These are phyloP conservation scores for Nezara viridula DNA, from an alignment of 2,888 invertebrate genomes.

Conservation along the genomic window DNA sequence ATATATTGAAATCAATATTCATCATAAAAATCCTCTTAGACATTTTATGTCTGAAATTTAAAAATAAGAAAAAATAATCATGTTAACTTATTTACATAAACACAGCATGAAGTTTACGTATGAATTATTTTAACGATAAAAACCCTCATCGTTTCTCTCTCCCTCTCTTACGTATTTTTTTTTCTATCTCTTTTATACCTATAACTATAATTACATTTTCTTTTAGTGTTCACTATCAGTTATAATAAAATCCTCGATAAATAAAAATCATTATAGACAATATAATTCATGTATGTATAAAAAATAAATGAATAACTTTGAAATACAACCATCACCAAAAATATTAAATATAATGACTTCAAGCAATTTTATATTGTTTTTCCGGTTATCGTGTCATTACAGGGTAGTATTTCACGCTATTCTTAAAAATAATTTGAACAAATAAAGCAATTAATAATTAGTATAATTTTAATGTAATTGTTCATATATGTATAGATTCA, in stretches of 20 bases:
- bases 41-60: not conserved
- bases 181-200: constrained; percentile 30
- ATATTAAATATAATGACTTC: not conserved
- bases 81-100: too few species aligned
- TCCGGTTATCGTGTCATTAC: not conserved
- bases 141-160: constrained; percentile 40
- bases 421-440: constrained; percentile 10
- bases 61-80: not conserved
- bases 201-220: constrained; percentile 13
- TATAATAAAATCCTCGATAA: constrained; percentile 2
- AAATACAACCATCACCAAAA: constrained; percentile 31
- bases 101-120: too few species aligned
- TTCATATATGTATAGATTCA: not conserved
- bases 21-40: not conserved
- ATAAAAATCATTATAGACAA: not conserved
- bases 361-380: not conserved
- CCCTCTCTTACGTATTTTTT: constrained; percentile 36
- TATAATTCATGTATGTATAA: not conserved
- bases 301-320: constrained; percentile 16
- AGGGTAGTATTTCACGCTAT: constrained; percentile 44
- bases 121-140: too few species aligned
- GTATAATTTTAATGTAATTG: not conserved
- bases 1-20: not conserved
- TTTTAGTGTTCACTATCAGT: constrained; percentile 28
- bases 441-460: not conserved